These are phyloP conservation scores for Tetheella fluctuosa DNA, from an alignment of 2,888 invertebrate species.

Conservation along the genomic window DNA sequence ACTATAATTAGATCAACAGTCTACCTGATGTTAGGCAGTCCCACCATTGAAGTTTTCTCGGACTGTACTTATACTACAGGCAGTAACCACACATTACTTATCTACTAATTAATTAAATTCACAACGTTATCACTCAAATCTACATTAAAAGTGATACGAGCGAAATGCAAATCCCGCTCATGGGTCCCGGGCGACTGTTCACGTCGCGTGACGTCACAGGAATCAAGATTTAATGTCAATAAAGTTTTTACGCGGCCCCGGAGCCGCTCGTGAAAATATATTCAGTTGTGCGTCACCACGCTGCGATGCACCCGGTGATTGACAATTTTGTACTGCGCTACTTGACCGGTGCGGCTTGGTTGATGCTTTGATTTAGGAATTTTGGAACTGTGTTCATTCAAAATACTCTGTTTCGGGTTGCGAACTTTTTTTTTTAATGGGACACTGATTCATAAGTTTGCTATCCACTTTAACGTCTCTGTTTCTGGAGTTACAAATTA, in stretches of 20 bases:
- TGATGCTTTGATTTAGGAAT: not conserved
- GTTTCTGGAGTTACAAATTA: too few relatives aligned
- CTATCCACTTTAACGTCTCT: too few relatives aligned
- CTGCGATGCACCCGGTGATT: not conserved
- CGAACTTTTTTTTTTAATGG: not conserved
- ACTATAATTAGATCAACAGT: too few relatives aligned
- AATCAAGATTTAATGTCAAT: slow-evolving; percentile 55
- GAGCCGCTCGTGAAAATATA: slow-evolving; percentile 44
- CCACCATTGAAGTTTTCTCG: too few relatives aligned
- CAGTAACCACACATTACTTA: not conserved
- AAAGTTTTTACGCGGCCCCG: slow-evolving; percentile 43
- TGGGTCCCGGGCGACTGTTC: slow-evolving; percentile 15
- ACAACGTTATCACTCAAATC: slow-evolving; percentile 2
- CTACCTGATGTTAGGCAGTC: too few relatives aligned
- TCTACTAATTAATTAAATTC: not conserved
- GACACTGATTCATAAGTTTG: too few relatives aligned
- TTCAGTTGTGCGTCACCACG: slow-evolving; percentile 33
- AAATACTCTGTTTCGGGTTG: not conserved
- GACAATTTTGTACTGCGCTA: not conserved
- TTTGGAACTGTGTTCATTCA: not conserved
- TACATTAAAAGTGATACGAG: slow-evolving; percentile 5
- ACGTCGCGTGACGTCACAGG: slow-evolving; percentile 29
- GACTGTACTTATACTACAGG: too few relatives aligned
- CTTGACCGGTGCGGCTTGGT: not conserved
- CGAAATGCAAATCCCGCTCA: slow-evolving; percentile 3